Conservation (phyloP, 2,888 invertebrate genomes). For the Chamaedrilus cognettii region DNA sequence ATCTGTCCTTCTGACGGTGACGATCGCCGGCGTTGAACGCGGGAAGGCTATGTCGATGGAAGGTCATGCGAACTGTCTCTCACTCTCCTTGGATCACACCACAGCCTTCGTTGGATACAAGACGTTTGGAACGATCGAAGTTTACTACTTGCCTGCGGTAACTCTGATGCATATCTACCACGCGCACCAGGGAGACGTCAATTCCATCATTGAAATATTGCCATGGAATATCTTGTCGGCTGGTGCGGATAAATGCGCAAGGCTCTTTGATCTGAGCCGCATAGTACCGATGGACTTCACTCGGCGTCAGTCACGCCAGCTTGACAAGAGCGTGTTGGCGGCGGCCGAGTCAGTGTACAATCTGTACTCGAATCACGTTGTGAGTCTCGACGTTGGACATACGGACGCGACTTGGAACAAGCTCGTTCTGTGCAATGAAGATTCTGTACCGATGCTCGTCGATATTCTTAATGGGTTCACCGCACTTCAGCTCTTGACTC, state of each 20-base stretch:
- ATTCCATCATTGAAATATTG: slow-evolving; percentile 9
- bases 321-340: background rate
- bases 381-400: background rate
- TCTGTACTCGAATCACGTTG: background rate
- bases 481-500: background rate
- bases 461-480: slow-evolving; percentile 1
- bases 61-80: slow-evolving; percentile 13
- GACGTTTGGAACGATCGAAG: slow-evolving; percentile 1
- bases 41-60: slow-evolving; percentile 1
- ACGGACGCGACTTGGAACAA: background rate
- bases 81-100: slow-evolving; percentile 5
- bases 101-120: slow-evolving; percentile 13
- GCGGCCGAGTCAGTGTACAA: slow-evolving; percentile 1
- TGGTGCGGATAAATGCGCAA: background rate
- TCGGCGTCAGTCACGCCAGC: background rate
- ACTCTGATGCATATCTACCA: slow-evolving; percentile 5
- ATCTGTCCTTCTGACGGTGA: background rate
- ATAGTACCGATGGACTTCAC: slow-evolving; percentile 14
- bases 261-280: slow-evolving; percentile 3
- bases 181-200: slow-evolving; percentile 16
- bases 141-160: slow-evolving; percentile 8
- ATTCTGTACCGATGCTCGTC: background rate
- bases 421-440: slow-evolving; percentile 2
- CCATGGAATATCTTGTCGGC: slow-evolving; percentile 15
- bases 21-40: background rate